Evolutionary conservation across 2,113 vertebrate genomes (phyloP).

Genomic region (Embiotoca jacksoni): DNA sequence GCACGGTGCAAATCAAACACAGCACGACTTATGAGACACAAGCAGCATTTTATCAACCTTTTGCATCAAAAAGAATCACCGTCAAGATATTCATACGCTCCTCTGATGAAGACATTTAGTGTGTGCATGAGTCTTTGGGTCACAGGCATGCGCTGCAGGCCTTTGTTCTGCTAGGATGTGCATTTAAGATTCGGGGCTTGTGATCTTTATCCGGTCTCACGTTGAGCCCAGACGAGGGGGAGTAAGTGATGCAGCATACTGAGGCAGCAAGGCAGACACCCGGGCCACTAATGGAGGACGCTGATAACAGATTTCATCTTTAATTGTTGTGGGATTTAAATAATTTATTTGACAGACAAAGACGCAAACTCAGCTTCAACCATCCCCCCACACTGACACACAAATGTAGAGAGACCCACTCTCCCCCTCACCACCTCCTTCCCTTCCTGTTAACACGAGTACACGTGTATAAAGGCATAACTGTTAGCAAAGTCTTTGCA

Average conservation of each 20-base stretch:
- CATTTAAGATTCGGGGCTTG: slow-evolving; percentile 73
- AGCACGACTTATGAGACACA: background rate
- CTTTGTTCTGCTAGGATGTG: slow-evolving; percentile 75
- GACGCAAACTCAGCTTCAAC: slow-evolving; percentile 56
- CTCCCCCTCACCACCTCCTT: background rate
- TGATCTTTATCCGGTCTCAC: slow-evolving; percentile 67
- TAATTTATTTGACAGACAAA: slow-evolving; percentile 82
- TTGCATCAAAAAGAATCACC: background rate
- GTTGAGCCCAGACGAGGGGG: slow-evolving; percentile 44
- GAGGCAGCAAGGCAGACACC: slow-evolving; percentile 53
- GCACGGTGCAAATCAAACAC: slow-evolving; percentile 24
- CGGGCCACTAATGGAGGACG: slow-evolving; percentile 64
- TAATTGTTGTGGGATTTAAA: slow-evolving; percentile 85
- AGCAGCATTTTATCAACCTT: slow-evolving; percentile 7
- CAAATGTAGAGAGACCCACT: background rate
- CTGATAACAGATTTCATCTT: slow-evolving; percentile 81
- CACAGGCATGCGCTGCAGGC: slow-evolving; percentile 32
- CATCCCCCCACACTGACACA: slow-evolving; percentile 46
- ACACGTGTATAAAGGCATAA: slow-evolving; percentile 5
- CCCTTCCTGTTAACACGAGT: slow-evolving; percentile 13
- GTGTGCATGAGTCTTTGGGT: slow-evolving; percentile 20
- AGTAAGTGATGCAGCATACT: slow-evolving; percentile 14
- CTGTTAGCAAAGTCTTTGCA: slow-evolving; percentile 6
- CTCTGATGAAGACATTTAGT: slow-evolving; percentile 44
- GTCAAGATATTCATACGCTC: slow-evolving; percentile 28